Base-by-base conservation (phyloP, 2,888 invertebrate genomes). In the Cephus spinipes region DNA sequence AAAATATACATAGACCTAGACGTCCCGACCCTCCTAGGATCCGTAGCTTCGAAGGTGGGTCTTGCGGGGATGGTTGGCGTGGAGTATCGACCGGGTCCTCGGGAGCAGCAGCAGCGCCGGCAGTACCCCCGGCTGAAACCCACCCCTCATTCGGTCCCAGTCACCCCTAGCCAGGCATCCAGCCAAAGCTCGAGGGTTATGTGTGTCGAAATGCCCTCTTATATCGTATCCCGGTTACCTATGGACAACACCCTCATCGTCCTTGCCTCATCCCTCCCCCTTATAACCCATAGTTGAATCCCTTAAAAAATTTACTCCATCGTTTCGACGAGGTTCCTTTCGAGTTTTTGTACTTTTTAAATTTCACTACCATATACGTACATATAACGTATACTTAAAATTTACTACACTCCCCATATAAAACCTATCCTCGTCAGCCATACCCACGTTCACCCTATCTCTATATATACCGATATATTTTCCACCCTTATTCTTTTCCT, bases 11-110 rank as follows among this genome's bases (percentile, higher is more conserved):
- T 15, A 15, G 15, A 15, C 4, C 15, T 15, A 40, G 40, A 9
- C 40, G 6, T 6, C 4, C 40, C 40, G 23, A 55, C 23, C 40
- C 23, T 55, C 40, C 6, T 55, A 55, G 30, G 69, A 33, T n/a
- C 15, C 35, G 76, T 34, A 36, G 76, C 69, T 69, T 69, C 71
- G 69, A 69, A 71, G 69, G 76, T 76, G 15, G 73, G 69, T 40
- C 73, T n/a, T 55, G 69, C 71, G 23, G 55, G 76, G 76, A 73
- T 76, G 73, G 76, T 40, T 55, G 68, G 69, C 71, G 77, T 31
- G 77, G 73, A 76, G 77, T 77, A 77, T 77, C 77, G 77, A 77
- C 77, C 77, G 73, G 73, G 77, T 73, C 68, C 23, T 55, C 40
- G 23, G 40, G 40, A 55, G 40, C 40, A 55, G 40, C 40, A 55